These are phyloP conservation scores for Montipora capricornis DNA, from an alignment of 64 coral and sea anemone species.

Conservation along the genomic window DNA sequence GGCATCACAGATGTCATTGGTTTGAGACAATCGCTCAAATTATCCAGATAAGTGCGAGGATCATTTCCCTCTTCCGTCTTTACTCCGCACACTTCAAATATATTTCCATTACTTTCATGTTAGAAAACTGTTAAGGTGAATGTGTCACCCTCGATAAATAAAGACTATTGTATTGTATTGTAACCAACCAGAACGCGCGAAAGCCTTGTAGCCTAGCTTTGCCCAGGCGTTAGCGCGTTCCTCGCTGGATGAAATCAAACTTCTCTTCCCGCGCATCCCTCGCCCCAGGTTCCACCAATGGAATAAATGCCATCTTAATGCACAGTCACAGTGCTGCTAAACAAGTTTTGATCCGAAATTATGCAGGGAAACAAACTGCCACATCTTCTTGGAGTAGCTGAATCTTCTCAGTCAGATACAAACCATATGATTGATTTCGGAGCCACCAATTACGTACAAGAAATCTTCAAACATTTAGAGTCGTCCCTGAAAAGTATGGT, in stretches of 20 bases:
- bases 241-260: constrained; percentile 36
- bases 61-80: no score
- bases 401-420: constrained; percentile 34
- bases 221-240: constrained; percentile 31
- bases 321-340: neutral
- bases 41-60: no score
- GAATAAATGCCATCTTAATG: constrained; percentile 28
- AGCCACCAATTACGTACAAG: constrained; percentile 17
- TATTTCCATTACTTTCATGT: no score
- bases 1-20: no score
- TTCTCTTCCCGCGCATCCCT: neutral
- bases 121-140: no score
- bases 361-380: constrained; percentile 25
- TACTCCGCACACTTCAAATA: no score
- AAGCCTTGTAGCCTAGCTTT: neutral
- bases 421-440: constrained; percentile 13
- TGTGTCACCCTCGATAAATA: no score
- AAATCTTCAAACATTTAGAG: constrained; percentile 18
- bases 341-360: neutral
- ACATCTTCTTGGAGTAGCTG: constrained; percentile 32
- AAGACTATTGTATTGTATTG: no score
- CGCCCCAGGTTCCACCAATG: constrained; percentile 24
- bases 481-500: constrained; percentile 2
- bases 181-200: no score
- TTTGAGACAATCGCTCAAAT: no score